A percentile compares a stretch with the other conserved stretches of the same genome.
phyloP scores from a whole-genome alignment of 2,113 vertebrate species.

The Leptobrachium ailaonicum region DNA sequence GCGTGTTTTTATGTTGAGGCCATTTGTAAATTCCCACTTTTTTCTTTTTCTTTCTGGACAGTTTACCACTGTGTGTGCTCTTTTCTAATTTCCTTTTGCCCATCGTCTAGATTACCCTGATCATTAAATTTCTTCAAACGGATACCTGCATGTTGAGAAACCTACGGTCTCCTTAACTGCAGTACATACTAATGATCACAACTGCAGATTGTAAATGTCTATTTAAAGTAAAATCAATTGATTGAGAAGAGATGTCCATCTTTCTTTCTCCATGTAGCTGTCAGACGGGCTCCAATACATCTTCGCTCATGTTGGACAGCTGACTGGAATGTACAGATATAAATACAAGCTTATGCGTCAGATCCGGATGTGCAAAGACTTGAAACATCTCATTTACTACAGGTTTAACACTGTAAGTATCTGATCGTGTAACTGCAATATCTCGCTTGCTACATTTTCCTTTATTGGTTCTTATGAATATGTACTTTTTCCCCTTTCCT shows the following conservation, averaged over 20 bases:
- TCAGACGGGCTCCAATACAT: slow-evolving; percentile 96
- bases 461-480: not conserved
- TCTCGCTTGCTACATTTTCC: not conserved
- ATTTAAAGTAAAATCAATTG: too few species aligned
- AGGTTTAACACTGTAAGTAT: slow-evolving; percentile 93
- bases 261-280: slow-evolving; percentile 68
- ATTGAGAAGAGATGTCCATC: too few species aligned
- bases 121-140: too few species aligned
- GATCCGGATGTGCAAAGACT: slow-evolving; percentile 98
- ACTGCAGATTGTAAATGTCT: too few species aligned
- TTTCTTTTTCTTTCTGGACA: not conserved
- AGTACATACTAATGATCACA: too few species aligned
- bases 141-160: too few species aligned
- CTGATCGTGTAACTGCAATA: not conserved
- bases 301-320: slow-evolving; percentile 96
- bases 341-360: slow-evolving; percentile 99
- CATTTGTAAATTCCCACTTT: not conserved
- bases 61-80: too few species aligned
- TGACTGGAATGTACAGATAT: slow-evolving; percentile 98
- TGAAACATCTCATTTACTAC: slow-evolving; percentile 98
- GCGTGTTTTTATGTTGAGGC: too few species aligned
- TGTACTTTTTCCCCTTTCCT: not conserved
- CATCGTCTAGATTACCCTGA: too few species aligned
- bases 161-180: too few species aligned
- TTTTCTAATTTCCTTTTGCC: too few species aligned